Evolutionary conservation across 92 coral and sea anemone species (phyloP).

Genomic region (Zoanthus solanderi): DNA sequence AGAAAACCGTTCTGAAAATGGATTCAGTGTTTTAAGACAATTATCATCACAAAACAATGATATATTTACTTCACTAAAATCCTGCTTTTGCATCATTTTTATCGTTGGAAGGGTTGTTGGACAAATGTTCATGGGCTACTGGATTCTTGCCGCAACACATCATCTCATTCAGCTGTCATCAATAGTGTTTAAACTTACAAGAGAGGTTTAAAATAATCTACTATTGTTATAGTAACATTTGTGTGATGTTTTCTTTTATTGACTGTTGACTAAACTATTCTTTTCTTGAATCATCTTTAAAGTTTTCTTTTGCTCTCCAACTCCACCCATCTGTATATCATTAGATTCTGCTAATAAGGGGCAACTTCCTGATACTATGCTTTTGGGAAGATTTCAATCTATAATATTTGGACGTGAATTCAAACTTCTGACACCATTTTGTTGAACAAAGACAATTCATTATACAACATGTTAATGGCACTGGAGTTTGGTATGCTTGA

Average conservation of each 20-base stretch:
- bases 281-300: background rate
- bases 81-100: background rate
- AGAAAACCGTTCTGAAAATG: constrained; percentile 26
- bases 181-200: background rate
- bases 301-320: background rate
- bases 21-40: background rate
- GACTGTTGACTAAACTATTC: background rate
- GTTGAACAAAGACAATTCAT: no score
- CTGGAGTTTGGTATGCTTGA: background rate
- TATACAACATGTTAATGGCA: no score
- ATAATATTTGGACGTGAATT: no score
- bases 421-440: no score
- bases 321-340: background rate
- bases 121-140: constrained; percentile 77
- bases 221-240: background rate
- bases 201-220: background rate
- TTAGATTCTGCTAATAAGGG: no score
- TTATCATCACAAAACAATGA: background rate
- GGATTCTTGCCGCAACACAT: constrained; percentile 82
- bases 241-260: background rate
- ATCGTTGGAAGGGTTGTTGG: constrained; percentile 2
- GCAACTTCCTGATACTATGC: no score
- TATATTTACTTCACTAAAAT: background rate
- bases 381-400: no score
- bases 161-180: constrained; percentile 54